phyloP scores from a whole-genome alignment of 1,140 invertebrate genomes.

The Dysdera silvatica region DNA sequence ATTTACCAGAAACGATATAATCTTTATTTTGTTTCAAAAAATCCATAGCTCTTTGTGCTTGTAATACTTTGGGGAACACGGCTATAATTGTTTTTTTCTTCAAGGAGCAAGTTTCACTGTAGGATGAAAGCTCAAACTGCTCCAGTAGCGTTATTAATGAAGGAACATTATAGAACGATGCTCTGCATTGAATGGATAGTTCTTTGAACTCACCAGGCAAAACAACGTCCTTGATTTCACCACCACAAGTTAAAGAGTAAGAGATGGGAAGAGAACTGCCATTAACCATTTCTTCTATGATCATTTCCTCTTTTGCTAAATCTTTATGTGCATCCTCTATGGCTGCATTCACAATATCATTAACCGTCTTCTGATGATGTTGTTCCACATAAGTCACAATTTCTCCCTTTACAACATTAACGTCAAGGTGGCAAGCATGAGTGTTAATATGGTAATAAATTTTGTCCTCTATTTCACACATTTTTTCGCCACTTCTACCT shows the following conservation, averaged over 20 bases:
- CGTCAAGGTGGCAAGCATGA: slow-evolving; percentile 12
- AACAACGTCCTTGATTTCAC: slow-evolving; percentile 13
- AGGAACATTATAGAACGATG: not conserved
- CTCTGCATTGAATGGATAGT: not conserved
- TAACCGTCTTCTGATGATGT: slow-evolving; percentile 1
- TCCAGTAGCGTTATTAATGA: not conserved
- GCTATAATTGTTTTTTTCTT: not conserved
- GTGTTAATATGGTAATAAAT: slow-evolving; percentile 6
- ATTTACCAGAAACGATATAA: not conserved
- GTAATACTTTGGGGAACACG: slow-evolving; percentile 3
- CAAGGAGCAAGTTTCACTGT: not conserved
- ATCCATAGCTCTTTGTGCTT: slow-evolving; percentile 2
- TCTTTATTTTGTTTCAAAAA: not conserved
- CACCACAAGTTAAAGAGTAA: slow-evolving; percentile 10
- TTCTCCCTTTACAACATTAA: slow-evolving; percentile 9
- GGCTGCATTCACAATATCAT: slow-evolving; percentile 1
- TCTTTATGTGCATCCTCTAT: not conserved
- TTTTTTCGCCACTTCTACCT: slow-evolving; percentile 3
- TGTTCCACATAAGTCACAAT: slow-evolving; percentile 8
- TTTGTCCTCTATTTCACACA: not conserved
- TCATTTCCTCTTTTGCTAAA: slow-evolving; percentile 10
- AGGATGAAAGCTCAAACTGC: not conserved
- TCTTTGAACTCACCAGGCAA: slow-evolving; percentile 26
- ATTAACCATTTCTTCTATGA: not conserved
- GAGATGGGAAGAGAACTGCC: not conserved